These are phyloP conservation scores for Caenorhabditis zanzibari DNA, from an alignment of 2,888 invertebrate species.

Conservation along the genomic window DNA sequence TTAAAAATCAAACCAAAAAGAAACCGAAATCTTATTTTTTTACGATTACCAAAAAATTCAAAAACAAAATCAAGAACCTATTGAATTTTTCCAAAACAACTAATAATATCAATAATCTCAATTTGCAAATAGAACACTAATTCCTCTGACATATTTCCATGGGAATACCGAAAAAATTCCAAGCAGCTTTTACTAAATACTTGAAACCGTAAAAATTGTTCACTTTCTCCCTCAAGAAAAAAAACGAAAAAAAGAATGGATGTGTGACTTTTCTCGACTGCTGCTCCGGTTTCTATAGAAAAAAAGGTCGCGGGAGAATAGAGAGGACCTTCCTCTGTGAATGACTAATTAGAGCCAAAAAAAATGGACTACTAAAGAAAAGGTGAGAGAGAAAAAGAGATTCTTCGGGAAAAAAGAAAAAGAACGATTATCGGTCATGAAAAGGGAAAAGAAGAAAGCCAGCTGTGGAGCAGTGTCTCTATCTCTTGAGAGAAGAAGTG, in stretches of 20 bases:
- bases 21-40: no score
- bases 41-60: no score
- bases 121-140: no score
- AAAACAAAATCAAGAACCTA: no score
- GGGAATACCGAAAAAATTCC: no score
- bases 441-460: slow-evolving; percentile 11
- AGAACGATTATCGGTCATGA: slow-evolving; percentile 42
- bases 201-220: neutral
- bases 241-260: neutral
- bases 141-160: no score
- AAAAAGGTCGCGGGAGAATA: slow-evolving; percentile 12
- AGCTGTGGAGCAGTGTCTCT: slow-evolving; percentile 40
- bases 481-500: neutral
- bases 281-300: slow-evolving; percentile 44
- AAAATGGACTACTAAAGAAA: slow-evolving; percentile 26
- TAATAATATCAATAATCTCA: no score
- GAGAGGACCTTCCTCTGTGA: slow-evolving; percentile 23
- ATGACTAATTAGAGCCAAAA: slow-evolving; percentile 55
- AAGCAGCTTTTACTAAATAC: no score
- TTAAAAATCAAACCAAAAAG: no score
- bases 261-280: slow-evolving; percentile 32
- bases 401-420: neutral
- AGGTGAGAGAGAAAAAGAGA: slow-evolving; percentile 44
- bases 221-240: neutral
- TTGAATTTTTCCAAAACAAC: no score